Evolutionary conservation across 1,140 invertebrate genomes (phyloP).

Genomic region (Drosophila melanica): DNA sequence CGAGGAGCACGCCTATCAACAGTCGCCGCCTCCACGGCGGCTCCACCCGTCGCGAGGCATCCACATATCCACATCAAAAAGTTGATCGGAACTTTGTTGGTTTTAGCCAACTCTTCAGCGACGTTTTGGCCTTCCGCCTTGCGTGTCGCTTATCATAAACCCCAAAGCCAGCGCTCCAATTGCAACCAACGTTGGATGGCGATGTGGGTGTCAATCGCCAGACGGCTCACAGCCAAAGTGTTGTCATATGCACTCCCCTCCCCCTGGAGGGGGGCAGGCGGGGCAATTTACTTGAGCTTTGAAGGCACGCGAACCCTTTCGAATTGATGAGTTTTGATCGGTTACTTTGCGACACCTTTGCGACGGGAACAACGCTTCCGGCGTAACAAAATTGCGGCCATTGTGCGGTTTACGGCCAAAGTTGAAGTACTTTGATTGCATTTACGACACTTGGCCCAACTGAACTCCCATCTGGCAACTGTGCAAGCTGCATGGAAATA

Average conservation of each 20-base stretch:
- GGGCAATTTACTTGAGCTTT: conserved; percentile 42
- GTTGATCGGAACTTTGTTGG: conserved; percentile 46
- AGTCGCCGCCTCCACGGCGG: too few species aligned
- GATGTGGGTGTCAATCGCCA: conserved; percentile 77
- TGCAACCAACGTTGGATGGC: conserved; percentile 52
- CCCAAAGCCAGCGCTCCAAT: conserved; percentile 63
- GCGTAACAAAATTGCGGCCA: conserved; percentile 23
- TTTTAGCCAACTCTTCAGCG: conserved; percentile 27
- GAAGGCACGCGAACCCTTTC: too few species aligned
- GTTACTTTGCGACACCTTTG: conserved; percentile 62
- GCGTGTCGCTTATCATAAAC: conserved; percentile 80
- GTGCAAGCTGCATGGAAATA: neutral
- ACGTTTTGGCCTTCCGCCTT: conserved; percentile 15
- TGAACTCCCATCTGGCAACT: conserved; percentile 2
- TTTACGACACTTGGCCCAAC: conserved; percentile 67
- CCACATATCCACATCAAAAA: conserved; percentile 60
- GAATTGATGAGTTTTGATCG: conserved; percentile 72
- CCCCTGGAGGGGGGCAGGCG: neutral
- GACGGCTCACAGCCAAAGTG: conserved; percentile 53
- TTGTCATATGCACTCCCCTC: conserved; percentile 60
- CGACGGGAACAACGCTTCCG: conserved; percentile 6
- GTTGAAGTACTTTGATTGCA: conserved; percentile 76
- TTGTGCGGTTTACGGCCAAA: conserved; percentile 54
- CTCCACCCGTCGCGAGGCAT: neutral
- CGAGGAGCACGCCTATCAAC: conserved; percentile 43